These are phyloP conservation scores for Brenthis ino DNA, from an alignment of 2,888 invertebrate species.

Conservation along the genomic window DNA sequence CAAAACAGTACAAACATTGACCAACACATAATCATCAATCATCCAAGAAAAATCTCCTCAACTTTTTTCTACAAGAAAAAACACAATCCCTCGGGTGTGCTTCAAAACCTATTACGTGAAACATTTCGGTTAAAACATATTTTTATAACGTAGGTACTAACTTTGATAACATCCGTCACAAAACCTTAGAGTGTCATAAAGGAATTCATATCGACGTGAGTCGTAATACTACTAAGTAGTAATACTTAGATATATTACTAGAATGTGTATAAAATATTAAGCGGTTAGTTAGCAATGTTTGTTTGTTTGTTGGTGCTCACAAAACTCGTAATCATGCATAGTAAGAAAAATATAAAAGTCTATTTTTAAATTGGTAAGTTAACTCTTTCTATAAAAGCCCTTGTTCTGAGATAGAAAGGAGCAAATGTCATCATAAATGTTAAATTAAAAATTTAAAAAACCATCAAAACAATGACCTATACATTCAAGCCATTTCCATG, in stretches of 20 bases:
- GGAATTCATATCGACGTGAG: not conserved
- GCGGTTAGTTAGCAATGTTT: not conserved
- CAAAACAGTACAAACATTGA: not conserved
- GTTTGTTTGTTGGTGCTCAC: too few species aligned
- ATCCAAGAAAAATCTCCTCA: not conserved
- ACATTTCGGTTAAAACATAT: slow-evolving; percentile 46
- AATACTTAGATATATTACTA: not conserved
- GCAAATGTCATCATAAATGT: too few species aligned
- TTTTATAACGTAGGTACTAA: not conserved
- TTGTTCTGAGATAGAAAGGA: too few species aligned
- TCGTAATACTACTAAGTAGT: too few species aligned
- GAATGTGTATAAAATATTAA: not conserved
- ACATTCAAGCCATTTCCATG: too few species aligned
- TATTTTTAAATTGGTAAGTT: too few species aligned
- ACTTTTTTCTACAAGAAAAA: not conserved
- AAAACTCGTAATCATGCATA: too few species aligned
- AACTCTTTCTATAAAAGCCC: too few species aligned
- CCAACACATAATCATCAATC: not conserved
- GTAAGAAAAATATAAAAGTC: too few species aligned
- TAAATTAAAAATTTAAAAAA: too few species aligned
- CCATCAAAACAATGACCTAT: too few species aligned
- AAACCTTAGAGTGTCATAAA: not conserved
- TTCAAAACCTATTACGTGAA: slow-evolving; percentile 25
- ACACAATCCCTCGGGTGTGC: slow-evolving; percentile 19
- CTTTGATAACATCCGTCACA: not conserved